phyloP scores from a whole-genome alignment of 2,797 vertebrate species.

The Bovichtus variegatus region DNA sequence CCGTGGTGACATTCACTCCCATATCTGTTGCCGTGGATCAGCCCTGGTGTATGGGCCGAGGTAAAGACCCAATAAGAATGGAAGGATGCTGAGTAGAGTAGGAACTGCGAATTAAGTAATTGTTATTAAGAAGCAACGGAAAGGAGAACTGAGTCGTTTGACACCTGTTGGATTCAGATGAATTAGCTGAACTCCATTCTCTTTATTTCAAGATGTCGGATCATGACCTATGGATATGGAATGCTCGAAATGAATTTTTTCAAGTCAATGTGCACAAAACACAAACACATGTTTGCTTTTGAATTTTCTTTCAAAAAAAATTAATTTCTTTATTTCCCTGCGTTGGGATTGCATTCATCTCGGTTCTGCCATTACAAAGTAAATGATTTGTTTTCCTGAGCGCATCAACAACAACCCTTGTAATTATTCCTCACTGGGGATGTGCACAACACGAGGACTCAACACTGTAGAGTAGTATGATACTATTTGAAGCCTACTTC shows the following conservation, averaged over 20 bases:
- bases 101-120: conserved; percentile 39
- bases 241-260: conserved; percentile 7
- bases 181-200: conserved; percentile 26
- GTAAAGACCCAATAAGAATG: conserved; percentile 63
- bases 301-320: neutral
- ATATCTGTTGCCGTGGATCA: conserved; percentile 81
- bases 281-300: conserved; percentile 1
- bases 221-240: conserved; percentile 37
- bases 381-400: conserved; percentile 73
- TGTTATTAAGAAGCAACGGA: conserved; percentile 50
- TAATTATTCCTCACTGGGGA: conserved; percentile 76
- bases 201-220: conserved; percentile 11
- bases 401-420: conserved; percentile 70
- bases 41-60: conserved; percentile 74
- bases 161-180: conserved; percentile 67
- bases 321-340: conserved; percentile 24
- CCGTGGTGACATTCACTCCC: conserved; percentile 84
- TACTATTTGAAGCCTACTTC: conserved; percentile 86
- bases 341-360: conserved; percentile 40
- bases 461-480: conserved; percentile 74
- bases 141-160: conserved; percentile 39
- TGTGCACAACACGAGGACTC: conserved; percentile 64
- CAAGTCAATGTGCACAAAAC: conserved; percentile 4
- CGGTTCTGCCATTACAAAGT: conserved; percentile 64
- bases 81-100: conserved; percentile 49